Conservation (phyloP, 2,797 vertebrate species). For the Brachyrhaphis roseni region DNA sequence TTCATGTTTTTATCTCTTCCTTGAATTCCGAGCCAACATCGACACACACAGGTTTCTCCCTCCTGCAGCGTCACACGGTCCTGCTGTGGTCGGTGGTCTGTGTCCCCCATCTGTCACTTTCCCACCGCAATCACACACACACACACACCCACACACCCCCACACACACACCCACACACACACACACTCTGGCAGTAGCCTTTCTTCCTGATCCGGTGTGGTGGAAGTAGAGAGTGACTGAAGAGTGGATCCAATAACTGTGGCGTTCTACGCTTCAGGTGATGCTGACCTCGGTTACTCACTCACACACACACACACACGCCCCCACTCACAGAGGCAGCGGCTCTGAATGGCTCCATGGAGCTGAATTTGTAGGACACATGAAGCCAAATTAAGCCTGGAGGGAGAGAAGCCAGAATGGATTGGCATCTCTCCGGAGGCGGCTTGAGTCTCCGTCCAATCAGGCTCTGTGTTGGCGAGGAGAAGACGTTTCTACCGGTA, state of each 20-base stretch:
- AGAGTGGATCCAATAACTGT: constrained; percentile 50
- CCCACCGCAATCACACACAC: constrained; percentile 7
- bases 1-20: neutral
- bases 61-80: constrained; percentile 48
- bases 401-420: constrained; percentile 28
- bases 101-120: constrained; percentile 57
- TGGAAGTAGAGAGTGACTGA: constrained; percentile 20
- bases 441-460: constrained; percentile 3
- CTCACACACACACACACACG: constrained; percentile 6
- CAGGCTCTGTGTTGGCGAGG: constrained; percentile 1
- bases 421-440: neutral
- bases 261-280: constrained; percentile 47
- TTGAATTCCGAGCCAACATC: neutral
- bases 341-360: constrained; percentile 23
- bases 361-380: constrained; percentile 27
- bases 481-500: neutral
- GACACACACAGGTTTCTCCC: constrained; percentile 1
- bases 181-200: constrained; percentile 5
- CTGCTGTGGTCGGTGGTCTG: constrained; percentile 47
- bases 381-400: constrained; percentile 38
- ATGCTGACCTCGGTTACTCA: constrained; percentile 39
- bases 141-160: neutral
- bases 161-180: constrained; percentile 1
- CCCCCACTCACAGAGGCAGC: neutral
- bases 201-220: constrained; percentile 18